Evolutionary conservation across 2,888 invertebrate genomes (phyloP).

Genomic region (Eurois occulta): DNA sequence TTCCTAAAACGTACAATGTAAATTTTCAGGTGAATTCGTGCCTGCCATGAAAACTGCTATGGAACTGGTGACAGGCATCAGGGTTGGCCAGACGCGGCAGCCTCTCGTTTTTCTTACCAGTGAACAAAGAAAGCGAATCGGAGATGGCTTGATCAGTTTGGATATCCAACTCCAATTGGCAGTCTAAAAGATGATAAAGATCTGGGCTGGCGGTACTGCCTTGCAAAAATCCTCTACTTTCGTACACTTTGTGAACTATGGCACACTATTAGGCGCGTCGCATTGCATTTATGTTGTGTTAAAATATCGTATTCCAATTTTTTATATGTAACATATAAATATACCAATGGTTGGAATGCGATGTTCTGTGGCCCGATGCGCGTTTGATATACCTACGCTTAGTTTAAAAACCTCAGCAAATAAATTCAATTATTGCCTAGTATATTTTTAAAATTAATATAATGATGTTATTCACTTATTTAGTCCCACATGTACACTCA

Average conservation of each 20-base stretch:
- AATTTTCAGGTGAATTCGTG: slow-evolving; percentile 90
- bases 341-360: too few species aligned
- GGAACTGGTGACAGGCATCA: slow-evolving; percentile 89
- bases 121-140: slow-evolving; percentile 71
- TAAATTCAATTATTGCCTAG: too few species aligned
- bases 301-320: too few species aligned
- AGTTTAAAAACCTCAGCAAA: too few species aligned
- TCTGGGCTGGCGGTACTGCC: background rate
- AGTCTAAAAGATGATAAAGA: background rate
- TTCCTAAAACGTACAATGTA: background rate
- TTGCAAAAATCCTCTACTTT: background rate
- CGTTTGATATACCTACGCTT: too few species aligned
- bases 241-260: background rate
- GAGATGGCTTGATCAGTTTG: slow-evolving; percentile 59
- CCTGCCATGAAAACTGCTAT: slow-evolving; percentile 92
- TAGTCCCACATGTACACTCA: too few species aligned
- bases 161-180: slow-evolving; percentile 20
- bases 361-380: too few species aligned
- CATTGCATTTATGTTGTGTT: background rate
- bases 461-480: too few species aligned
- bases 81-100: slow-evolving; percentile 90
- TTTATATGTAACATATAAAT: too few species aligned
- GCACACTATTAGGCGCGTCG: background rate
- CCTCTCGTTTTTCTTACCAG: slow-evolving; percentile 86
- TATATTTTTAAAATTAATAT: too few species aligned